Conservation (phyloP, 2,888 invertebrate genomes). For the Labia minor region DNA sequence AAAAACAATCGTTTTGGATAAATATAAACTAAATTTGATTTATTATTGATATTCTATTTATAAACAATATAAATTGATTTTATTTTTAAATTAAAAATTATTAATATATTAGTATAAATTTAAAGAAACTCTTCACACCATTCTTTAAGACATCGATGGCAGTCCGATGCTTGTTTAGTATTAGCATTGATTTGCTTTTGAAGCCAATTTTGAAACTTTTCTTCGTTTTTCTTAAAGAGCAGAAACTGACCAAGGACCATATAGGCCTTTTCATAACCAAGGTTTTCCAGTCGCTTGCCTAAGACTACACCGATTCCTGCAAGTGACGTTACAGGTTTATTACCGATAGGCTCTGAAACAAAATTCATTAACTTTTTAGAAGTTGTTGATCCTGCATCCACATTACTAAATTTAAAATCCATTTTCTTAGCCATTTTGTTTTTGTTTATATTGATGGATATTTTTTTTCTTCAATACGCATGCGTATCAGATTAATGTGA, state of each 20-base stretch:
- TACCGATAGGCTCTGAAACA: slow-evolving; percentile 88
- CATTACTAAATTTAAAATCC: background rate
- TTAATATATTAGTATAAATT: too few species aligned
- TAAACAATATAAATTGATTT: too few species aligned
- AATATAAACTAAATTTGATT: too few species aligned
- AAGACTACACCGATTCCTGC: slow-evolving; percentile 93
- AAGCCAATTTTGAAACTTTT: slow-evolving; percentile 95
- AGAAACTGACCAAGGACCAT: slow-evolving; percentile 94
- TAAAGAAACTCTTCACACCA: slow-evolving; percentile 99
- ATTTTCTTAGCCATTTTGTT: background rate
- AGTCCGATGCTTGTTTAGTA: slow-evolving; percentile 84
- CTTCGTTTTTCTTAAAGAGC: slow-evolving; percentile 87
- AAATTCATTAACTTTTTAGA: slow-evolving; percentile 90
- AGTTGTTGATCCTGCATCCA: slow-evolving; percentile 39
- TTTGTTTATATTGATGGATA: background rate
- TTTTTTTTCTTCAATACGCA: too few species aligned
- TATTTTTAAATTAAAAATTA: too few species aligned
- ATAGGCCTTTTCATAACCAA: slow-evolving; percentile 97
- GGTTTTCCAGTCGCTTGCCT: slow-evolving; percentile 46
- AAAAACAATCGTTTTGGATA: too few species aligned
- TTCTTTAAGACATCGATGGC: slow-evolving; percentile 87
- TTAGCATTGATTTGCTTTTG: slow-evolving; percentile 87
- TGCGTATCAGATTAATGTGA: too few species aligned
- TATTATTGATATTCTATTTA: too few species aligned
- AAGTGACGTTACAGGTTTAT: slow-evolving; percentile 84